Base-by-base conservation (phyloP, 2,888 invertebrate species). In the Meteorus colon region DNA sequence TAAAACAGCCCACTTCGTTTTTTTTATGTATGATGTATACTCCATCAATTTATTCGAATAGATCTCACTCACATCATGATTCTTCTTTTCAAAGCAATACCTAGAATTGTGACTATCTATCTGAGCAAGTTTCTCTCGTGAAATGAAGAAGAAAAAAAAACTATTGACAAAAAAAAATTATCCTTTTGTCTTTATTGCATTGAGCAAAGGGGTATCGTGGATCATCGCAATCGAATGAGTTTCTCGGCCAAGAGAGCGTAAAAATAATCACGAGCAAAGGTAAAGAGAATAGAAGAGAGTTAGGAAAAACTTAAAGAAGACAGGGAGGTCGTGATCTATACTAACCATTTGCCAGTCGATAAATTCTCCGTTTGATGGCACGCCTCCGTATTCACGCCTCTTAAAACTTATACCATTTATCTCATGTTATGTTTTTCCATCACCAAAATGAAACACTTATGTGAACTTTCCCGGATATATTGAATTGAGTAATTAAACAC, bases 241-340 rank as follows among this genome's bases (percentile, higher is more conserved):
- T 86, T 85, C 85, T 86, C 82, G 84, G 85, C 82, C 86, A 82
- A 77, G 85, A 84, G 83, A 85, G 84, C 83, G 84, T 80, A 83
- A 85, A 86, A 84, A 85, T 84, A 29, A 65, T 55, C 31, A 60
- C 34, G 29, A 65, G 34, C 45, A 68, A 51, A 62, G 45, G 48
- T 72, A 67, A 71, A 71, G 71, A 34, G 24, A 34, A 24, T 41
- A 24, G 24, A 65, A 37, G 16, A 84, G 83, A 84, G 84, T 83
- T 12, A 55, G 19, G 24, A 60, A 16, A 27, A 45, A 41, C 37
- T 34, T 31, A 67, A 67, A 41, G 65, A 75, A 65, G 63, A 71
- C 66, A 31, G 37, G n/a, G 31, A 65, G 65, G 65, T 65, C 65
- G n/a, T 65, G 65, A 65, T 65, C 37, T 65, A 41, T 37, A 24